These are phyloP conservation scores for Hycleus cichorii DNA, from an alignment of 1,140 invertebrate genomes.

Conservation along the genomic window DNA sequence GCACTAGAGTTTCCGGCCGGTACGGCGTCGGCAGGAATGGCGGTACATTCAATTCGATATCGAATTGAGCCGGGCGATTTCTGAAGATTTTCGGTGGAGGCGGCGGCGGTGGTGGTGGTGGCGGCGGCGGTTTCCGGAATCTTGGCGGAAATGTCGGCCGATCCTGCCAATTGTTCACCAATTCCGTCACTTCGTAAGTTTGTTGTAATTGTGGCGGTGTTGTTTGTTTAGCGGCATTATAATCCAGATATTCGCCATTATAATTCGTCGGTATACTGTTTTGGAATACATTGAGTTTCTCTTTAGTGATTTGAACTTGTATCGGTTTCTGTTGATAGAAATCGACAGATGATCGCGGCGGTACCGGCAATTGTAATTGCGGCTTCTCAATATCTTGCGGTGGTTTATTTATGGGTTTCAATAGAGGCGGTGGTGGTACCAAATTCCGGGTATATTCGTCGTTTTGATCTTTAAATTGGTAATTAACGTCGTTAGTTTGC, in stretches of 20 bases:
- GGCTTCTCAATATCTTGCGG: not conserved
- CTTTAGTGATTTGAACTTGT: slow-evolving; percentile 37
- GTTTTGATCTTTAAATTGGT: slow-evolving; percentile 24
- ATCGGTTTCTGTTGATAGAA: slow-evolving; percentile 20
- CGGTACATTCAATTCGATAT: slow-evolving; percentile 22
- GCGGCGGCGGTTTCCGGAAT: slow-evolving; percentile 2
- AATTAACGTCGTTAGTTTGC: slow-evolving; percentile 24
- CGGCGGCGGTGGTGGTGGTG: slow-evolving; percentile 12
- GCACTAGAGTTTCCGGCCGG: slow-evolving; percentile 27
- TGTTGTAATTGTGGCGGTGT: slow-evolving; percentile 21
- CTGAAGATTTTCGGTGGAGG: slow-evolving; percentile 11
- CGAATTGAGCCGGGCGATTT: slow-evolving; percentile 6
- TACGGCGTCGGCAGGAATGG: slow-evolving; percentile 39
- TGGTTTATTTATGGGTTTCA: slow-evolving; percentile 9
- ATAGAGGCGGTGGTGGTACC: slow-evolving; percentile 26
- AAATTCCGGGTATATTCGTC: slow-evolving; percentile 35
- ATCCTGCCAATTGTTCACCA: slow-evolving; percentile 31
- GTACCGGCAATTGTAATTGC: not conserved
- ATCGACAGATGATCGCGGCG: slow-evolving; percentile 13
- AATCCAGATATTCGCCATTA: slow-evolving; percentile 21
- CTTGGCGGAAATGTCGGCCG: not conserved
- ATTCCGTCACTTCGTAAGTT: slow-evolving; percentile 37
- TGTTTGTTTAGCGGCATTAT: slow-evolving; percentile 14
- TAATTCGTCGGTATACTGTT: slow-evolving; percentile 25
- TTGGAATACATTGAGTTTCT: slow-evolving; percentile 35